Base-by-base conservation (phyloP, 2,888 invertebrate species). In the Chorisops tibialis region DNA sequence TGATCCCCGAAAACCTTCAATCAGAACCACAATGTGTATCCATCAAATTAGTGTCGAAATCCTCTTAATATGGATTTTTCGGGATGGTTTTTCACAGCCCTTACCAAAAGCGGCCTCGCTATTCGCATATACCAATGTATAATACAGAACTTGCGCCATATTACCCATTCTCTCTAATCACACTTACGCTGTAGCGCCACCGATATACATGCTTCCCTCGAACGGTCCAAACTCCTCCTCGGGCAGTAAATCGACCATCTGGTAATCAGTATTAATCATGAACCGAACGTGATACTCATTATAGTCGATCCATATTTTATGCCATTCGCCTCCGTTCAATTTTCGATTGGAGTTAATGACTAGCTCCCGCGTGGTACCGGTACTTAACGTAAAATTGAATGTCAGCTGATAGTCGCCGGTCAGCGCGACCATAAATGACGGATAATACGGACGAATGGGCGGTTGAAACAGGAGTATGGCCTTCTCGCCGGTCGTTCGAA, bases 301-400 rank as follows among this genome's bases (percentile, higher is more conserved):
- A 75, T 94, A 93, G 80, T 96, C 95, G 65, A 96, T 92, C 91
- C 93, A 92, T 67, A 96, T 88, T 79, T 94, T 93, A 76, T 96
- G 96, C 96, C 96, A 96, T 75, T 94, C 93, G 1, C 95, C 96
- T 54, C 91, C 90, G 74, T 94, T 95, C 50, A 96, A 81, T 73
- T 88, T 87, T 48, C 89, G 81, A 67, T 87, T 85, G 3, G 93
- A 93, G 71, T 88, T 87, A 65, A 96, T 90, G 47, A 89, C 91
- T 63, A 93, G 80, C 73, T 89, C 90, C 67, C 90, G 85, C 50
- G 89, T 88, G 6, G 87, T 87, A 0, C 90, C 92, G 38, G 90
- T 93, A 79, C 90, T 93, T 30, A 92, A 79, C 0, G 93, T 92
- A 71, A 93, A 94, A 76, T 93, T 93, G 77, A 94, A 93, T 7